phyloP scores from a whole-genome alignment of 2,113 vertebrate species.

The Gambusia affinis region DNA sequence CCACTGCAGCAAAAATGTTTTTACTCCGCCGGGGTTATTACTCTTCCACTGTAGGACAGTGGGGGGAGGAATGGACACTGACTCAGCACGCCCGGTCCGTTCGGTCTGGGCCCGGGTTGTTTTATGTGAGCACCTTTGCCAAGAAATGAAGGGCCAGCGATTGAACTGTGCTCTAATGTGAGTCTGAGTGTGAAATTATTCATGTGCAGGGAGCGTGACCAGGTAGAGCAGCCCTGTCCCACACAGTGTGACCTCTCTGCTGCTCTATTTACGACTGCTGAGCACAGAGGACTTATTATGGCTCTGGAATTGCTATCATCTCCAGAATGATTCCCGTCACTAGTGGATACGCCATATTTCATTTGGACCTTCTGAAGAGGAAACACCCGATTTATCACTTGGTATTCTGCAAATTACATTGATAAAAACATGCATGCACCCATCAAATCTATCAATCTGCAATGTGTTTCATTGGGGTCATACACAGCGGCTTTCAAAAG shows the following conservation, averaged over 20 bases:
- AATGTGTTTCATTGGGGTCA: background rate
- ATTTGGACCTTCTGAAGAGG: background rate
- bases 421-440: background rate
- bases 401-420: background rate
- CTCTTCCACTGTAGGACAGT: conserved; percentile 63
- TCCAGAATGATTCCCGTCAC: background rate
- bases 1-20: conserved; percentile 75
- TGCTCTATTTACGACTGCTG: conserved; percentile 36
- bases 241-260: conserved; percentile 50
- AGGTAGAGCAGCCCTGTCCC: conserved; percentile 34
- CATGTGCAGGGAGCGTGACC: conserved; percentile 48
- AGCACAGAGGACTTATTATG: background rate
- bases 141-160: conserved; percentile 63
- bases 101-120: conserved; percentile 45
- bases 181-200: conserved; percentile 70
- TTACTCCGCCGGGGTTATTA: conserved; percentile 68
- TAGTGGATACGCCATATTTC: background rate
- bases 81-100: conserved; percentile 66
- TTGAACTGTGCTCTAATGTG: conserved; percentile 65
- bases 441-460: too few species aligned
- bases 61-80: conserved; percentile 62
- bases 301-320: background rate
- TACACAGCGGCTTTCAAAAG: background rate
- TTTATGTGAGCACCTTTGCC: conserved; percentile 69
- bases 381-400: background rate